Base-by-base conservation (phyloP, 2,888 invertebrate species). In the Synergus laeviventris region DNA sequence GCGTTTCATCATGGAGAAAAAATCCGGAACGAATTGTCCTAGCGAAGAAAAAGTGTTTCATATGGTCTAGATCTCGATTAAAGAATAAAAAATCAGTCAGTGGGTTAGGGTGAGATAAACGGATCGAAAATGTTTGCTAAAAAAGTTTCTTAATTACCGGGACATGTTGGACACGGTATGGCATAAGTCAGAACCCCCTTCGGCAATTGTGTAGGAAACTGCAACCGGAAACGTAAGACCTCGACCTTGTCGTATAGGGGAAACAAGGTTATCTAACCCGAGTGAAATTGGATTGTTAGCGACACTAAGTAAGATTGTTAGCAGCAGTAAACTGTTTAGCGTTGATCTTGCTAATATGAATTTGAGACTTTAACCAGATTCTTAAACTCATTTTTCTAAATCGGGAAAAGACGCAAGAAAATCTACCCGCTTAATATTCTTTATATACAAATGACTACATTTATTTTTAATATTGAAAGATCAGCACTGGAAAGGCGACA, bases 201-300 rank as follows among this genome's bases (percentile, higher is more conserved):
- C 73, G 79, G 84, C 81, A 75, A 76, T 77, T 74, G 7, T 31
- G 80, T 83, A 81, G 85, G 86, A 86, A 86, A 86, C 84, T 84
- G 83, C 81, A 77, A 81, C 85, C 86, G 88, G 87, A 87, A 88
- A 87, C 85, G 84, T 87, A 86, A 87, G 86, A 81, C 79, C 83
- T 84, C 81, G 83, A 81, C 81, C 83, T 83, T 81, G 82, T 80
- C 82, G 83, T 83, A 83, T 84, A 83, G 80, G 85, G 87, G 85
- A 88, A 89, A 89, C 86, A 78, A 87, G 85, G 84, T 90, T 89
- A 89, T 81, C 80, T 77, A 79, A 80, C 78, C 79, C 74, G 61
- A 56, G 70, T 66, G 59, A 82, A 85, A 86, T 84, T 83, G 78
- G 78, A 85, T 84, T 82, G 78, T 78, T 74, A 54, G 62, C 78